Percentiles rank a stretch among this genome's conserved stretches.
Evolutionary conservation across 2,888 invertebrate genomes (phyloP).

Genomic region (Boloria selene): DNA sequence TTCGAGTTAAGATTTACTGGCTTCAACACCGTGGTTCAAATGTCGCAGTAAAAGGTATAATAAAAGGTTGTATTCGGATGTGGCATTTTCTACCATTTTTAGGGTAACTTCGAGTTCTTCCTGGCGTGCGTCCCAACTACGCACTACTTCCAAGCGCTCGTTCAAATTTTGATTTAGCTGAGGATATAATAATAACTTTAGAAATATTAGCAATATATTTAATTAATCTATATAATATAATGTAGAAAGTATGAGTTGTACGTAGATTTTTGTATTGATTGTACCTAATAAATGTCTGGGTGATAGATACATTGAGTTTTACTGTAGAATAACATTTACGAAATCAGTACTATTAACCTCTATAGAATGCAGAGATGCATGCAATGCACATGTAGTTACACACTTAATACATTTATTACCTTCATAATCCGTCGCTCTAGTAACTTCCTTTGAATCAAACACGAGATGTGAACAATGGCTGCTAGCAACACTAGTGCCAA

Average conservation of each 20-base stretch:
- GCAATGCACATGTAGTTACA: no score
- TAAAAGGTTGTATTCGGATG: conserved; percentile 25
- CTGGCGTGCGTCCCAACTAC: conserved; percentile 31
- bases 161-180: conserved; percentile 32
- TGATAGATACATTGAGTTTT: background rate
- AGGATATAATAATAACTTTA: background rate
- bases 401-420: conserved; percentile 46
- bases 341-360: background rate
- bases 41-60: conserved; percentile 21
- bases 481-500: conserved; percentile 51
- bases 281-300: no score
- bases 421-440: conserved; percentile 67
- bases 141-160: conserved; percentile 28
- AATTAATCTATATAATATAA: background rate
- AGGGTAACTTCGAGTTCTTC: conserved; percentile 31
- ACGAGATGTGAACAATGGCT: conserved; percentile 57
- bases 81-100: conserved; percentile 30
- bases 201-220: background rate
- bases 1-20: background rate
- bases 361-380: background rate
- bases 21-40: background rate
- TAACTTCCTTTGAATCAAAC: conserved; percentile 70
- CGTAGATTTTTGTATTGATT: background rate
- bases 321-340: background rate
- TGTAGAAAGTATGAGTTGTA: background rate